phyloP scores from a whole-genome alignment of 2,797 vertebrate species.

The Channa striata region DNA sequence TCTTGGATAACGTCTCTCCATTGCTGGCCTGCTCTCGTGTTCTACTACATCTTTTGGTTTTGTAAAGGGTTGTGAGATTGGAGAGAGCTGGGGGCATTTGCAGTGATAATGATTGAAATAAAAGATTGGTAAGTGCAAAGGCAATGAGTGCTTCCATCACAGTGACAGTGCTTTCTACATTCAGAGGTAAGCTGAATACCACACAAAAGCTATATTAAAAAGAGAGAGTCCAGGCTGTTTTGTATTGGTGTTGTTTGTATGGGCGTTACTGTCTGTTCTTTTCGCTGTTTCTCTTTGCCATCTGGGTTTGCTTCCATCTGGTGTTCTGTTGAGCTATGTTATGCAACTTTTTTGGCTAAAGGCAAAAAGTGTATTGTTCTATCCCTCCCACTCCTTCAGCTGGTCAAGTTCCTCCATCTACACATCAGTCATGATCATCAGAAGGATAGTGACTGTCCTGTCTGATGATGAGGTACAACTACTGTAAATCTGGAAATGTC shows the following conservation, averaged over 20 bases:
- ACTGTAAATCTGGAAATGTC: background rate
- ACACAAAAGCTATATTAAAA: background rate
- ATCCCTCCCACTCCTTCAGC: conserved; percentile 23
- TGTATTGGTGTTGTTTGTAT: conserved; percentile 2
- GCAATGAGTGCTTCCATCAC: too few relatives aligned
- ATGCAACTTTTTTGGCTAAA: conserved; percentile 39
- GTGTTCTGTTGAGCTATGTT: conserved; percentile 10
- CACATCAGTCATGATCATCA: conserved; percentile 4
- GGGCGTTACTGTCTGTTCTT: conserved; percentile 6
- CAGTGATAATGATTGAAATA: too few relatives aligned
- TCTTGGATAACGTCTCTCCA: too few relatives aligned
- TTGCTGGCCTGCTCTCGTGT: too few relatives aligned
- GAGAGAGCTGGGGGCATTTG: too few relatives aligned
- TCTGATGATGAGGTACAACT: background rate
- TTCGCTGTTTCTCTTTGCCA: conserved; percentile 16
- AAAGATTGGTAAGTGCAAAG: too few relatives aligned
- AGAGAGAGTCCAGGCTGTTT: background rate
- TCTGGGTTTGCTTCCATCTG: conserved; percentile 40
- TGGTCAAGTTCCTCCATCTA: conserved; percentile 16
- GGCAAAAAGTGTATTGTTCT: conserved; percentile 28
- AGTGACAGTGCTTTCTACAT: too few relatives aligned
- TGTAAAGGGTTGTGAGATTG: too few relatives aligned
- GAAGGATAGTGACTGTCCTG: background rate
- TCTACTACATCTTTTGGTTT: too few relatives aligned
- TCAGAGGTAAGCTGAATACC: background rate